Evolutionary conservation across 2,797 vertebrate species (phyloP), one percentile per base, ranked within the genome.

Genomic region (Macroramphosus scolopax): DNA sequence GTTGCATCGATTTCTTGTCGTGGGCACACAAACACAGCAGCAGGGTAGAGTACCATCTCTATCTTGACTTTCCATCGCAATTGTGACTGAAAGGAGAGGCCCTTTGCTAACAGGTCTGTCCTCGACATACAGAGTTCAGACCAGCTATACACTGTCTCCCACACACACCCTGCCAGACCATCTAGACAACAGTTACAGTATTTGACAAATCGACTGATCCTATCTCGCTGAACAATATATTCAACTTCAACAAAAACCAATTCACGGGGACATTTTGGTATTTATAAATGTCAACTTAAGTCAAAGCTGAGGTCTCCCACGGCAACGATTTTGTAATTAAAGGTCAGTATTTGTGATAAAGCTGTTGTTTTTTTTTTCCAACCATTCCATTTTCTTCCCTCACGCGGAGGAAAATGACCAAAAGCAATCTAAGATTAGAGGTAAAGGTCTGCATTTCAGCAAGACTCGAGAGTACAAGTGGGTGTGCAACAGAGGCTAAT

Each of bases 251-350:
- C 73, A 83, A 84, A 87, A 86, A 82, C 80, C 79, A 82, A 87
- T 88, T 88, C 83, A 80, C 49, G 11, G 72, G 82, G 81, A 86
- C 85, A 84, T 82, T 83, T 76, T 59, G 52, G 75, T 88, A 87
- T 90, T 89, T 87, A 86, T 84, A 90, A 91, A 91, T 90, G 87
- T 90, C 86, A 90, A 63, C 76, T 77, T 83, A 80, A 81, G 82
- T 87, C 82, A 82, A 87, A 86, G 78, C 61, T 62, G 60, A 75
- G 82, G 81, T 87, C 81, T 79, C 59, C 60, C 8, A 47, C 72
- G 53, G 56, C 73, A 77, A 80, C 80, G 67, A 80, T 82, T 87
- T 84, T 81, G 82, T 88, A 90, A 89, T 90, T 88, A 90, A 91
- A 90, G 89, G 89, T 91, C 90, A 90, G 72, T 62, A 58, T 78